Conservation (phyloP, 1,140 invertebrate species). For the Ceratosolen solmsi region DNA sequence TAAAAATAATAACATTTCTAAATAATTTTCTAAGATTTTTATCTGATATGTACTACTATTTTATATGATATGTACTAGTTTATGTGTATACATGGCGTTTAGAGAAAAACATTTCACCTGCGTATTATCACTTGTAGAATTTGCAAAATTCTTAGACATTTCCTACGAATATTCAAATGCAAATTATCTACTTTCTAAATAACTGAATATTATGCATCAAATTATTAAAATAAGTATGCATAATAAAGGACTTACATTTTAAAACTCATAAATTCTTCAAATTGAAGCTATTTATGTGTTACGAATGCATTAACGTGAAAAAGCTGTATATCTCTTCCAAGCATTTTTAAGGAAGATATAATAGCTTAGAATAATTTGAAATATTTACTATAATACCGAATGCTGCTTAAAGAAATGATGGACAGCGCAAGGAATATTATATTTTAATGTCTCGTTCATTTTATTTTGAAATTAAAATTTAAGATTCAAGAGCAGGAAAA, state of each 20-base stretch:
- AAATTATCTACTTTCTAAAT: slow-evolving; percentile 18
- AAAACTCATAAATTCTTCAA: background rate
- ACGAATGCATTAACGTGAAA: background rate
- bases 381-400: background rate
- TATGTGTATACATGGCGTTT: background rate
- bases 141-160: background rate
- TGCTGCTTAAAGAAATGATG: background rate
- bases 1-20: no score
- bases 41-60: background rate
- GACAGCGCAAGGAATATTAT: background rate
- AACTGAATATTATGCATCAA: background rate
- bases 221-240: background rate
- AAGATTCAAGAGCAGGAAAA: background rate
- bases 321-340: background rate
- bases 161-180: slow-evolving; percentile 1
- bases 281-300: background rate
- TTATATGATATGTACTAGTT: no score
- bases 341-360: background rate
- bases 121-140: background rate
- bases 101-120: background rate
- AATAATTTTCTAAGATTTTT: background rate
- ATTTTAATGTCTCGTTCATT: background rate
- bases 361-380: background rate
- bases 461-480: background rate
- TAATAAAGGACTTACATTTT: background rate